Percentiles rank a stretch among this genome's conserved stretches.
These are phyloP conservation scores for Molorchus minor DNA, from an alignment of 2,888 invertebrate genomes.

Conservation along the genomic window DNA sequence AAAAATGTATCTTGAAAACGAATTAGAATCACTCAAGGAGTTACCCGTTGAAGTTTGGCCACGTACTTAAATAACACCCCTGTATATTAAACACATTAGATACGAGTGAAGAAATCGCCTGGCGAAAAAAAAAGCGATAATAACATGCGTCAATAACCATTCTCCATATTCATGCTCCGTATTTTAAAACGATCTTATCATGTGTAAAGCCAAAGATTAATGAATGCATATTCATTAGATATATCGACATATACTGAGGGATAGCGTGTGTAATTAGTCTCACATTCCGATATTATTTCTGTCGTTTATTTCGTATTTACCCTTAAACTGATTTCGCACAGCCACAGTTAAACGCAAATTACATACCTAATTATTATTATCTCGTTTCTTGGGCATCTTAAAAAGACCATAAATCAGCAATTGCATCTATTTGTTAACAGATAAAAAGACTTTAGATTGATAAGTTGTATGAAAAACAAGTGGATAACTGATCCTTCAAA, in stretches of 20 bases:
- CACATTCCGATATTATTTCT: no score
- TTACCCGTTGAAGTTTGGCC: no score
- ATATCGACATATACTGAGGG: constrained; percentile 20
- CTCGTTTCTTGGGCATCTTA: no score
- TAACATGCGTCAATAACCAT: constrained; percentile 38
- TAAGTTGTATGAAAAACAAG: constrained; percentile 8
- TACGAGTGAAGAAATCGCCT: constrained; percentile 20
- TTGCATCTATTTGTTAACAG: constrained; percentile 2
- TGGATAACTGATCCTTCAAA: constrained; percentile 6
- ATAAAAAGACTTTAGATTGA: constrained; percentile 16
- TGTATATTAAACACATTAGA: constrained; percentile 5
- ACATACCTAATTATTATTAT: no score
- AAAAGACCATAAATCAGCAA: constrained; percentile 7
- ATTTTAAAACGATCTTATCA: constrained; percentile 9
- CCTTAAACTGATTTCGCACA: no score
- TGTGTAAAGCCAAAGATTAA: constrained; percentile 16
- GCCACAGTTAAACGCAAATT: no score
- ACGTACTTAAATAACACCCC: no score
- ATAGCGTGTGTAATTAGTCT: no score
- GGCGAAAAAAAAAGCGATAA: constrained; percentile 29
- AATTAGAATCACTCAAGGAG: no score
- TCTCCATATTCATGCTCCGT: constrained; percentile 10
- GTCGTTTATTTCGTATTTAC: no score
- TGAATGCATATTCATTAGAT: constrained; percentile 27
- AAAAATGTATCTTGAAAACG: no score